phyloP scores from a whole-genome alignment of 2,113 vertebrate species.

The Nannospalax galili region DNA sequence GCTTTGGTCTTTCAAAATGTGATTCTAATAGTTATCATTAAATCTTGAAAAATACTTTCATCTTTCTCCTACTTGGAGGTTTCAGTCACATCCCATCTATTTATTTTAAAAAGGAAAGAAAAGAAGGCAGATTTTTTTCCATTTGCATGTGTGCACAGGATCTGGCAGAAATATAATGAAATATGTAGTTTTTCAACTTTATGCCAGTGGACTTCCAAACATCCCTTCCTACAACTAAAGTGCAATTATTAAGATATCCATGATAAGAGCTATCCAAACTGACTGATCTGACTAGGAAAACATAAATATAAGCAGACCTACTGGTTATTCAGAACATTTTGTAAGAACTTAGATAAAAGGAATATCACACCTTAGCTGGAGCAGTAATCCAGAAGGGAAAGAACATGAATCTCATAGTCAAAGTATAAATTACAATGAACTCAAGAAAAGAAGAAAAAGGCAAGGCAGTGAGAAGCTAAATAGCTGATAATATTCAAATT shows the following conservation, averaged over 20 bases:
- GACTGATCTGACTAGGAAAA: conserved; percentile 31
- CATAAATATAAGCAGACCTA: not conserved
- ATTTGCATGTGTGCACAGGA: not conserved
- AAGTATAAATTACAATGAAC: conserved; percentile 32
- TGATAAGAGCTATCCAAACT: not conserved
- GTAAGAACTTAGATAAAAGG: not conserved
- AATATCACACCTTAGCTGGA: conserved; percentile 25
- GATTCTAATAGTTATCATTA: conserved; percentile 39
- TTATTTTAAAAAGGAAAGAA: conserved; percentile 52
- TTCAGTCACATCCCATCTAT: conserved; percentile 13
- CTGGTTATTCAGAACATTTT: not conserved
- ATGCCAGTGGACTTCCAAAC: not conserved
- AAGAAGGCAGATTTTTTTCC: conserved; percentile 49
- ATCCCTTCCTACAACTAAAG: conserved; percentile 1
- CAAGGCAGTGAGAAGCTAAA: conserved; percentile 34
- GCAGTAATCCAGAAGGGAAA: not conserved
- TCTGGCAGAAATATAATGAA: conserved; percentile 22
- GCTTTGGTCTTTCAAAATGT: conserved; percentile 52
- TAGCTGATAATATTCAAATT: conserved; percentile 45
- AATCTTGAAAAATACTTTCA: conserved; percentile 32
- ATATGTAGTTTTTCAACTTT: conserved; percentile 8
- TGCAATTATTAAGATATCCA: not conserved
- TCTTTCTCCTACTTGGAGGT: conserved; percentile 44
- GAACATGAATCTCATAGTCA: conserved; percentile 2
- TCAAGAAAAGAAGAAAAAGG: not conserved